Conservation (phyloP, 1,140 invertebrate genomes). For the Cyphomyrmex costatus region DNA sequence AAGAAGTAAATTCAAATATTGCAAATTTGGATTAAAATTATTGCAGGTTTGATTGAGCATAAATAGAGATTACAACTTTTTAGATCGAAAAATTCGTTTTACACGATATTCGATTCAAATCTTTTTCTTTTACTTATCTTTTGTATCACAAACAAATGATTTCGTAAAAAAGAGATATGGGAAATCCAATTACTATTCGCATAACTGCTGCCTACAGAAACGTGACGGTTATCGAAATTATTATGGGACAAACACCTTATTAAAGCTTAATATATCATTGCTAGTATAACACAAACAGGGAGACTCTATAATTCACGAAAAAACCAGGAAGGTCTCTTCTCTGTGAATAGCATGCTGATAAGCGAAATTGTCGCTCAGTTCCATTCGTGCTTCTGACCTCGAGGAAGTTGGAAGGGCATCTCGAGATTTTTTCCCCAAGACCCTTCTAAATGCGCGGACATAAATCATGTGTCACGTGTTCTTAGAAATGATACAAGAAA, state of each 20-base stretch:
- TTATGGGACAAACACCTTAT: slow-evolving; percentile 11
- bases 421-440: slow-evolving; percentile 20
- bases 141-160: neutral
- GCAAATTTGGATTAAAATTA: neutral
- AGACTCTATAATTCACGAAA: slow-evolving; percentile 46
- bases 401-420: neutral
- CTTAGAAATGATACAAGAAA: neutral
- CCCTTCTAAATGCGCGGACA: slow-evolving; percentile 19
- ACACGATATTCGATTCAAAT: neutral
- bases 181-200: neutral
- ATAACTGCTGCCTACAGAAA: slow-evolving; percentile 5
- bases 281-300: slow-evolving; percentile 7
- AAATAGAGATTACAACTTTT: neutral
- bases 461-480: slow-evolving; percentile 36
- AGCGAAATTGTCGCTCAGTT: slow-evolving; percentile 18
- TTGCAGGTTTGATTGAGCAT: neutral
- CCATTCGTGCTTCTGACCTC: neutral
- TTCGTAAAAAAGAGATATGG: neutral
- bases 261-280: slow-evolving; percentile 61
- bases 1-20: neutral
- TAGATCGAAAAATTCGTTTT: neutral
- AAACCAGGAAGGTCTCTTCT: neutral
- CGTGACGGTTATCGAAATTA: slow-evolving; percentile 42
- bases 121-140: slow-evolving; percentile 1
- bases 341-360: slow-evolving; percentile 39